phyloP scores from a whole-genome alignment of 2,888 invertebrate genomes.

The Acanthopleura granulata region DNA sequence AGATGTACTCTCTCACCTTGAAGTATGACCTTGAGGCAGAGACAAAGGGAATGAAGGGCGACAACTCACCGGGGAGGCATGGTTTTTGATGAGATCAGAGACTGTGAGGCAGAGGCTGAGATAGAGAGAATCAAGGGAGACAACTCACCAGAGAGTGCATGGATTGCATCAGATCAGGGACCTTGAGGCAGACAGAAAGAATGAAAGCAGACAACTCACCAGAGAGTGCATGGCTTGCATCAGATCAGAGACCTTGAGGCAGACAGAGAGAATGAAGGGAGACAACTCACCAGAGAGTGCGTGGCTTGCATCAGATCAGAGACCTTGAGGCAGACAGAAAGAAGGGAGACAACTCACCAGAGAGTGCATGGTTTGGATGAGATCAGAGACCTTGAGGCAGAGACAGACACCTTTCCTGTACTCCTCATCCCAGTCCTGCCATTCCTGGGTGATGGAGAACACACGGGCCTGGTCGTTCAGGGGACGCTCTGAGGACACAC shows the following conservation, averaged over 20 bases:
- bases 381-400: slow-evolving; percentile 72
- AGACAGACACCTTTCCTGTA: slow-evolving; percentile 87
- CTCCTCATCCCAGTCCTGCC: slow-evolving; percentile 91
- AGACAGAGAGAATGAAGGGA: slow-evolving; percentile 74
- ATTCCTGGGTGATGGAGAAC: slow-evolving; percentile 76
- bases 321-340: slow-evolving; percentile 78
- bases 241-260: slow-evolving; percentile 72
- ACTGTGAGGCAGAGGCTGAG: too few relatives aligned
- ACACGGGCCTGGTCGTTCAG: slow-evolving; percentile 83
- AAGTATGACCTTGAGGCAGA: too few relatives aligned
- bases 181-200: slow-evolving; percentile 79
- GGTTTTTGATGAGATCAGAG: too few relatives aligned
- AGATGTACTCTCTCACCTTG: too few relatives aligned
- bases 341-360: slow-evolving; percentile 26
- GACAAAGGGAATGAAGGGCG: too few relatives aligned
- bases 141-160: slow-evolving; percentile 17
- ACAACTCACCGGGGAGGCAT: too few relatives aligned
- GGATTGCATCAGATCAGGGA: slow-evolving; percentile 58
- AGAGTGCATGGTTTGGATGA: slow-evolving; percentile 44
- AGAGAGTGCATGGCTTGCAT: slow-evolving; percentile 39
- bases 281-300: slow-evolving; percentile 16
- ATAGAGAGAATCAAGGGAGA: too few relatives aligned
- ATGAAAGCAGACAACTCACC: not conserved
- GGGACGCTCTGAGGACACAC: slow-evolving; percentile 75
- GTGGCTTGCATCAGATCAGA: slow-evolving; percentile 56